Conservation (phyloP, 2,888 invertebrate genomes). For the Spatulosminthurus flaviceps region DNA sequence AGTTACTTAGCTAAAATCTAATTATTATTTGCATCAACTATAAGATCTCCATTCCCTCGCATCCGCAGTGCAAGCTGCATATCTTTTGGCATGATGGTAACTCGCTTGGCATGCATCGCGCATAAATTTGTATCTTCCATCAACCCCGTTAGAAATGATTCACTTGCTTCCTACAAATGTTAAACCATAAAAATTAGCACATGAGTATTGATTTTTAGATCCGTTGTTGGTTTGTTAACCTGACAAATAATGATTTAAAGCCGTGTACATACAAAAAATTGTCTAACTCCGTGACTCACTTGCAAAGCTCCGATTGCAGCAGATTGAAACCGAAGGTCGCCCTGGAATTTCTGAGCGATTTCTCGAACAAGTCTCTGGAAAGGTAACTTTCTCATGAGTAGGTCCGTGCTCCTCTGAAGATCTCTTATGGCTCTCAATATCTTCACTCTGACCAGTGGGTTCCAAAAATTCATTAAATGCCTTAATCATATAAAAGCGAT, state of each 20-base stretch:
- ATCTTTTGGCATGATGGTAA: constrained; percentile 41
- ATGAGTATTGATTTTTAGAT: too few relatives aligned
- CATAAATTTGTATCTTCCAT: constrained; percentile 39
- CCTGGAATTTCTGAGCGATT: neutral
- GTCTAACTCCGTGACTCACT: constrained; percentile 20
- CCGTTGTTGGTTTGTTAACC: too few relatives aligned
- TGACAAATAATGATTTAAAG: too few relatives aligned
- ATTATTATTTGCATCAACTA: neutral
- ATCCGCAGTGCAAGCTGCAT: constrained; percentile 38
- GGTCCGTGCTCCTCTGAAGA: constrained; percentile 23
- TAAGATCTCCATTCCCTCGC: constrained; percentile 5
- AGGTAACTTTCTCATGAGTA: constrained; percentile 35
- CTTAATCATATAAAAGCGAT: too few relatives aligned
- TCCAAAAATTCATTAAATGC: neutral
- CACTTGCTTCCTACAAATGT: constrained; percentile 33
- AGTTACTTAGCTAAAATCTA: too few relatives aligned
- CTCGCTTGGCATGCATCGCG: constrained; percentile 45
- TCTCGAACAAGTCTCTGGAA: constrained; percentile 42
- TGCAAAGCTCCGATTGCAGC: constrained; percentile 41
- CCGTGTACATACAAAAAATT: too few relatives aligned
- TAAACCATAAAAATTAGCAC: neutral
- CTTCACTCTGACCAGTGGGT: neutral
- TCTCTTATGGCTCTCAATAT: constrained; percentile 31
- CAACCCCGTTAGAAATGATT: constrained; percentile 27
- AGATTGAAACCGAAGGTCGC: constrained; percentile 38